A percentile compares a stretch with the other conserved stretches of the same genome.
Conservation (phyloP, 2,113 vertebrate genomes). For the cattle (Bos taurus) region ARS-UCD2.0 NC_037355.1:3283001-3283500, state of each 20-base stretch:
- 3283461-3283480: background rate
- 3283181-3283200: background rate
- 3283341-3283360: background rate
- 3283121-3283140: background rate
- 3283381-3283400: background rate
- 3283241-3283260: background rate
- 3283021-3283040: background rate
- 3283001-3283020: background rate
- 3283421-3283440: background rate
- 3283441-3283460: conserved; percentile 17
- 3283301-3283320: background rate
- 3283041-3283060: background rate
- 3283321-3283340: background rate
- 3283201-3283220: background rate
- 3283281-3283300: background rate
- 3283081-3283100: background rate
- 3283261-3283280: background rate
- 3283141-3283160: background rate
- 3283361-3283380: background rate
- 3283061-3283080: background rate
- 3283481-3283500: background rate
- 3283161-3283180: background rate
- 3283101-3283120: background rate
- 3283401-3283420: background rate
- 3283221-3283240: background rate